Evolutionary conservation across 1,140 invertebrate species (phyloP), one percentile per base, ranked within the genome.

Genomic region (Kradibia gibbosae): DNA sequence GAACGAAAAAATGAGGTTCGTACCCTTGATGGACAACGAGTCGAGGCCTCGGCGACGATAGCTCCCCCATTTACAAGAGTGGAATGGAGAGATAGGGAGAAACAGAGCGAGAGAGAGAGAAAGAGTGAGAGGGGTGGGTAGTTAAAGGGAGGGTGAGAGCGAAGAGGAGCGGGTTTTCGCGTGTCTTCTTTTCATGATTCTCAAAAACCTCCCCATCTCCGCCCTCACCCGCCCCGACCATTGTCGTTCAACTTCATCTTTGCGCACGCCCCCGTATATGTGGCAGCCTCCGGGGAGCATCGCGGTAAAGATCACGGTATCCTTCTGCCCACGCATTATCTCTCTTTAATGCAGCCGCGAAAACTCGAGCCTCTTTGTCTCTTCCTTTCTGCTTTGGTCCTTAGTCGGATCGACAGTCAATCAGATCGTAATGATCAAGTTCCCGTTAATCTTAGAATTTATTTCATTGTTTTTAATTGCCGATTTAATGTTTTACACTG

Each of bases 21-120:
- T 82, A 76, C 78, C 83, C 76, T 85, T 74, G 74, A 85, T 80
- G 78, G 72, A 84, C 80, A 77, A 81, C 72, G 53, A 57, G 3
- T 77, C 53, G 81, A 72, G 72, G 80, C 82, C 82, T 83, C 84
- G 75, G 84, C 74, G 85, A 82, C 85, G 84, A 81, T 86, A 88
- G 86, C 79, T 86, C 84, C 85, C 84, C 85, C 83, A 86, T 88
- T 88, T 86, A 76, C 80, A 57, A 86, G 80, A 88, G n/a, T n/a
- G 84, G 86, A 88, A 88, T 81, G 85, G 84, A 67, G 31, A 28
- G 25, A 13, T 45, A 45, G 42, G 13, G 42, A 45, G 42, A 45
- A 13, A 45, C 7, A 45, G 42, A 45, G 42, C 5, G 42, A 45
- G 42, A 45, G 42, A 45, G 42, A 45, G 42, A 5, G 42, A 45